A percentile compares a stretch with the other conserved stretches of the same genome.
phyloP scores from a whole-genome alignment of 2,888 invertebrate species.

The Marronus borbonicus region DNA sequence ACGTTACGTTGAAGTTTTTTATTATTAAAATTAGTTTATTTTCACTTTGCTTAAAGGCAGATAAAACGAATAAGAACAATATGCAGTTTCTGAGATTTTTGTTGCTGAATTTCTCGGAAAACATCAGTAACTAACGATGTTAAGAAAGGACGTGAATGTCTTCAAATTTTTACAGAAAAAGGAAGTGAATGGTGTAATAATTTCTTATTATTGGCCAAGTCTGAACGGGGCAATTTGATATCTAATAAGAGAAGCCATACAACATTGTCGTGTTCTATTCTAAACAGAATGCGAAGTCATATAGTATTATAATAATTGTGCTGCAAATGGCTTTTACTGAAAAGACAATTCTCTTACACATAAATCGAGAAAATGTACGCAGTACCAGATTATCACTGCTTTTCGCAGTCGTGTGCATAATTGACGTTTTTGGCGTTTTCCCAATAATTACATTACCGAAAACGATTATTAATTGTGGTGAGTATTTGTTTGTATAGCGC shows the following conservation, averaged over 20 bases:
- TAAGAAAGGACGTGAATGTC: too few relatives aligned
- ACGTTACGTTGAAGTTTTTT: too few relatives aligned
- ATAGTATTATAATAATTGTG: background rate
- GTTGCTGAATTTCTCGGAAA: too few relatives aligned
- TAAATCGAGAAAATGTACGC: background rate
- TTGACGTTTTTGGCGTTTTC: conserved; percentile 89
- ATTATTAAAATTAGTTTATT: too few relatives aligned
- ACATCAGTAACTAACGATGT: too few relatives aligned
- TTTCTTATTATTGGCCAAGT: background rate
- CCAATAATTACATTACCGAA: conserved; percentile 85
- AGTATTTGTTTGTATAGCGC: conserved; percentile 56
- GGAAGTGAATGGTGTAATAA: too few relatives aligned
- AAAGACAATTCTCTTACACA: conserved; percentile 34
- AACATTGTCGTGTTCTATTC: conserved; percentile 1
- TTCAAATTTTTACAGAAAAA: too few relatives aligned
- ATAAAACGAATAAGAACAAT: too few relatives aligned
- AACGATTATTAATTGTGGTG: conserved; percentile 84
- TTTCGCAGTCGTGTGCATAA: conserved; percentile 82
- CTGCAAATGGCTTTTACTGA: conserved; percentile 42
- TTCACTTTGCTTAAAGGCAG: too few relatives aligned
- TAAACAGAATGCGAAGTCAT: too few relatives aligned
- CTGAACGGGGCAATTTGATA: conserved; percentile 7
- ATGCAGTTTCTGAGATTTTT: too few relatives aligned
- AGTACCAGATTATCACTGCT: conserved; percentile 75
- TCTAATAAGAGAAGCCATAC: conserved; percentile 35